A percentile compares a stretch with the other conserved stretches of the same genome.
Evolutionary conservation across 2,113 vertebrate species (phyloP).

Genomic region (Candoia aspera): DNA sequence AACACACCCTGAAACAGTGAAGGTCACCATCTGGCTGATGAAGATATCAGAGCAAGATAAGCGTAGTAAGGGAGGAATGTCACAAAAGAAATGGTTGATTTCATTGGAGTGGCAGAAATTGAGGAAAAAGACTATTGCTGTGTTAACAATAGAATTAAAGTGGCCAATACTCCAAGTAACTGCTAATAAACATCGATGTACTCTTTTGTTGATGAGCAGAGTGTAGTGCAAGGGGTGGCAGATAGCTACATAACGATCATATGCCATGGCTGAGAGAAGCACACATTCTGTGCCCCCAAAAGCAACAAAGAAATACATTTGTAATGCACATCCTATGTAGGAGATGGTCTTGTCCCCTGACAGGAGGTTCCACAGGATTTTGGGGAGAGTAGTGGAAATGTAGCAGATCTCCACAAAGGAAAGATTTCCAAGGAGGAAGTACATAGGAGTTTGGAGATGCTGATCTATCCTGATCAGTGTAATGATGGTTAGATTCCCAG

Average conservation of each 20-base stretch:
- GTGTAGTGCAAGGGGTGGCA: too few species aligned
- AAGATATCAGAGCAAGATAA: constrained; percentile 20
- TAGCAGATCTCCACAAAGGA: too few species aligned
- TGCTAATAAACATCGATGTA: background rate
- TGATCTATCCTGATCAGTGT: too few species aligned
- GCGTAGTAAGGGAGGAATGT: constrained; percentile 40
- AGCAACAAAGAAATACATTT: too few species aligned
- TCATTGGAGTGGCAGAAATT: constrained; percentile 1
- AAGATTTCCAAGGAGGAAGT: constrained; percentile 48
- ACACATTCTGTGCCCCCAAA: too few species aligned
- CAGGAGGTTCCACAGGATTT: too few species aligned
- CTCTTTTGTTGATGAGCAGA: background rate
- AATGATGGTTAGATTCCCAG: too few species aligned
- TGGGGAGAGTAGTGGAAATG: too few species aligned
- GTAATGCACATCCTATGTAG: too few species aligned
- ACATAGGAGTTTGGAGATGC: constrained; percentile 54
- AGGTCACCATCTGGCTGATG: background rate
- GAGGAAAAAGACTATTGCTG: constrained; percentile 10
- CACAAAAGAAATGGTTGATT: constrained; percentile 59
- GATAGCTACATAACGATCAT: too few species aligned
- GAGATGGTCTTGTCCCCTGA: too few species aligned
- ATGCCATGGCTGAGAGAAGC: too few species aligned
- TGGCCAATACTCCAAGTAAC: constrained; percentile 5
- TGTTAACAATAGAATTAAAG: constrained; percentile 8
- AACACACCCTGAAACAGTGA: constrained; percentile 10